Evolutionary conservation across 2,797 vertebrate genomes (phyloP).

Genomic region (Gymnothorax javanicus): DNA sequence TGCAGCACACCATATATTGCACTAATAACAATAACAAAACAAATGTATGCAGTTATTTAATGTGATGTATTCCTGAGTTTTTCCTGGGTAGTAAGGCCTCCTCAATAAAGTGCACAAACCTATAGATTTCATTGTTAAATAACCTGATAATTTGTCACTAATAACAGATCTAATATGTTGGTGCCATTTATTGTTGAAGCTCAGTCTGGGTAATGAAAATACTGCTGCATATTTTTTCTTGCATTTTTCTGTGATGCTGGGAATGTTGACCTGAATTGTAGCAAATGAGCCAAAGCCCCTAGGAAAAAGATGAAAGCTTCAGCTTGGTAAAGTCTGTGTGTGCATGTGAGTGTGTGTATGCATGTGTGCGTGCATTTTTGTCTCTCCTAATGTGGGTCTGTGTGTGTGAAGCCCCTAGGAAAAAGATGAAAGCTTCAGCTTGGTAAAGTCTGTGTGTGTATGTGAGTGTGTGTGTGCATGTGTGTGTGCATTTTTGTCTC

Average conservation of each 20-base stretch:
- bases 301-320: background rate
- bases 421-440: no score
- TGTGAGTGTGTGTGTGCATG: background rate
- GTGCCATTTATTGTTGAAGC: background rate
- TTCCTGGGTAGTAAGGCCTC: no score
- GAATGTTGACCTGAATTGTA: background rate
- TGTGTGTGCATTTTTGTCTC: background rate
- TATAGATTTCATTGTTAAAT: no score
- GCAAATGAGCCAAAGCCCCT: background rate
- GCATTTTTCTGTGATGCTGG: background rate
- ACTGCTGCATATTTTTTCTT: background rate
- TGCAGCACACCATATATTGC: no score
- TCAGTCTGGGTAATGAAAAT: background rate
- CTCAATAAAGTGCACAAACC: no score
- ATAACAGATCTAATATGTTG: no score
- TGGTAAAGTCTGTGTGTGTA: background rate
- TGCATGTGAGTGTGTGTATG: constrained; percentile 38
- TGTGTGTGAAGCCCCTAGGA: background rate
- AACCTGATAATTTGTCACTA: no score
- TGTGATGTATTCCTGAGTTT: no score
- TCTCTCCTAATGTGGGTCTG: background rate
- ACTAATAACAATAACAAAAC: no score
- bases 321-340: constrained; percentile 19
- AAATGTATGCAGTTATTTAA: no score
- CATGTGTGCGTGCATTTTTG: background rate